Conservation (phyloP, 2,113 vertebrate genomes). For the Bubalus kerabau region DNA sequence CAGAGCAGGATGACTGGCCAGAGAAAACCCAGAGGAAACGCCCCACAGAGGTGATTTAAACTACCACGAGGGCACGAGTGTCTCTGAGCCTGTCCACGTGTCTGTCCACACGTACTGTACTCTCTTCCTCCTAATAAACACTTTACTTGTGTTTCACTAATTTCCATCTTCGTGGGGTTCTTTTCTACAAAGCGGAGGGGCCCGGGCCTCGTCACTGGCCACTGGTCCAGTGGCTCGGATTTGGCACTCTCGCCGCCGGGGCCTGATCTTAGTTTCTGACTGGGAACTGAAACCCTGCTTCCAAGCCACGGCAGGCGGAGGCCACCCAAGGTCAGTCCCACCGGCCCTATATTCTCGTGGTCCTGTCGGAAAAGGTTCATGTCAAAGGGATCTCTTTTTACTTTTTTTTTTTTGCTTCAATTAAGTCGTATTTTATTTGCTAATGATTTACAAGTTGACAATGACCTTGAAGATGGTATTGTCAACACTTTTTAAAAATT, state of each 20-base stretch:
- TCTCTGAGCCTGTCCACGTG: background rate
- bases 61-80: background rate
- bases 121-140: background rate
- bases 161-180: background rate
- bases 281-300: background rate
- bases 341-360: background rate
- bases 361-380: background rate
- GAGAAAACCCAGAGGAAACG: background rate
- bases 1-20: background rate
- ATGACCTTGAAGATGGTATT: background rate
- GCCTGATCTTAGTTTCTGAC: background rate
- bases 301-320: background rate
- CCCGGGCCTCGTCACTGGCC: background rate
- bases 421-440: background rate
- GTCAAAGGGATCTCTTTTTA: no score
- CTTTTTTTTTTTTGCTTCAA: background rate
- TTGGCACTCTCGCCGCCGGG: fast-evolving
- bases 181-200: background rate
- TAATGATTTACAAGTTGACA: background rate
- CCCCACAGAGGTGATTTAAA: fast-evolving
- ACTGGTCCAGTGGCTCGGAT: background rate
- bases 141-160: background rate
- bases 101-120: fast-evolving
- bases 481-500: background rate
- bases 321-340: background rate